These are phyloP conservation scores for Drosophila tanythrix DNA, from an alignment of 2,888 invertebrate species.

Conservation along the genomic window DNA sequence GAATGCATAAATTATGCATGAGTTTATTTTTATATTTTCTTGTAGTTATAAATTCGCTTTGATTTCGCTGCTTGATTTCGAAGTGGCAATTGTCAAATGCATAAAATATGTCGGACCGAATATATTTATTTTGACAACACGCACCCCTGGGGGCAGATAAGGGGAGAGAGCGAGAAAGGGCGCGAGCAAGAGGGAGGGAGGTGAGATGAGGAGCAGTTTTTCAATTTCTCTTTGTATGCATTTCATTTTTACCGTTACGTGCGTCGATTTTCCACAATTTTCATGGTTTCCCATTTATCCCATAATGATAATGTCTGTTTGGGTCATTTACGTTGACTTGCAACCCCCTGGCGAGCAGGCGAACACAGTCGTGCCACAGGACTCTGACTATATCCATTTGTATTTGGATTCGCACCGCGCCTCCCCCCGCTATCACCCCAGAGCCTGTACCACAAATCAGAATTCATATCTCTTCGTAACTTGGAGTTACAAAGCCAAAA, in stretches of 20 bases:
- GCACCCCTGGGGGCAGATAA: constrained; percentile 1
- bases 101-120: constrained; percentile 67
- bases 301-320: constrained; percentile 72
- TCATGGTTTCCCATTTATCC: constrained; percentile 65
- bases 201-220: constrained; percentile 1
- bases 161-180: neutral
- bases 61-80: constrained; percentile 57
- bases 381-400: constrained; percentile 11
- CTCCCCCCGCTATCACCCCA: neutral
- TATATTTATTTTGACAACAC: constrained; percentile 36
- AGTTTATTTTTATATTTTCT: constrained; percentile 44
- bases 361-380: neutral
- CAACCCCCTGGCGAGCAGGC: constrained; percentile 28
- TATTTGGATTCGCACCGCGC: neutral
- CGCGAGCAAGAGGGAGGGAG: neutral
- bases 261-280: constrained; percentile 62
- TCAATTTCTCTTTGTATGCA: constrained; percentile 62
- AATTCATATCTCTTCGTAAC: neutral
- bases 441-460: neutral
- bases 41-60: constrained; percentile 66
- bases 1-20: constrained; percentile 78
- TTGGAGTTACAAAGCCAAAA: too few relatives aligned
- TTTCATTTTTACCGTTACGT: constrained; percentile 41
- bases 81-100: constrained; percentile 73
- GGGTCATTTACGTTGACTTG: constrained; percentile 59